phyloP scores from a whole-genome alignment of 2,888 invertebrate genomes.

The Rhagonycha lutea region DNA sequence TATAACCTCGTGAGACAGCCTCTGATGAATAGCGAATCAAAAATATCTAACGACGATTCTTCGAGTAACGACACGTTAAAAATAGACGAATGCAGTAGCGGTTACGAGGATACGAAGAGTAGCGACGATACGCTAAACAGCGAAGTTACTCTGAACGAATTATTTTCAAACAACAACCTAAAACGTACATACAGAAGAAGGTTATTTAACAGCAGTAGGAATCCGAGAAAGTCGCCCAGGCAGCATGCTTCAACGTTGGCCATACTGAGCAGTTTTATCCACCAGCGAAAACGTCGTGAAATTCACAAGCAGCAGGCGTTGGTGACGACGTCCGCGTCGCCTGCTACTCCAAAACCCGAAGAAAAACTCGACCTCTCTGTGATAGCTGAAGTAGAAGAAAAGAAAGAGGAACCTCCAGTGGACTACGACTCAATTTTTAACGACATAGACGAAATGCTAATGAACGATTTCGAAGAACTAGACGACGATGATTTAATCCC shows the following conservation, averaged over 20 bases:
- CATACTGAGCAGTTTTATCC: slow-evolving; percentile 71
- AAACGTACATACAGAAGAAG: not conserved
- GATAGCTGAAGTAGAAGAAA: slow-evolving; percentile 29
- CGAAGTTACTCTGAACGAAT: not conserved
- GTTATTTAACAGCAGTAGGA: slow-evolving; percentile 51
- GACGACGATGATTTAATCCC: slow-evolving; percentile 57
- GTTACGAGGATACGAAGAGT: slow-evolving; percentile 38
- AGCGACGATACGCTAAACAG: slow-evolving; percentile 20
- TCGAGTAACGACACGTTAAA: slow-evolving; percentile 31
- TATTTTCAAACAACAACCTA: not conserved
- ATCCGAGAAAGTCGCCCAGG: slow-evolving; percentile 81
- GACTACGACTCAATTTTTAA: slow-evolving; percentile 52
- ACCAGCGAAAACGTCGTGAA: slow-evolving; percentile 57
- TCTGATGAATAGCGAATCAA: slow-evolving; percentile 52
- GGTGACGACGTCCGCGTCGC: slow-evolving; percentile 28
- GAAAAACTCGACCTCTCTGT: slow-evolving; percentile 40
- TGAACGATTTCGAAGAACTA: slow-evolving; percentile 47
- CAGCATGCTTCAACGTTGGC: slow-evolving; percentile 89
- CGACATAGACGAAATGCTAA: slow-evolving; percentile 56
- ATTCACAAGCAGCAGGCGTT: slow-evolving; percentile 33
- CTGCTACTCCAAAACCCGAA: slow-evolving; percentile 52
- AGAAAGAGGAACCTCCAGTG: slow-evolving; percentile 50
- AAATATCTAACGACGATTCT: slow-evolving; percentile 45
- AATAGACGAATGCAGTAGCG: slow-evolving; percentile 46
- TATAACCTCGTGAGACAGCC: slow-evolving; percentile 53